Evolutionary conservation across 2,113 vertebrate species (phyloP).

Genomic region (Mellivora capensis): DNA sequence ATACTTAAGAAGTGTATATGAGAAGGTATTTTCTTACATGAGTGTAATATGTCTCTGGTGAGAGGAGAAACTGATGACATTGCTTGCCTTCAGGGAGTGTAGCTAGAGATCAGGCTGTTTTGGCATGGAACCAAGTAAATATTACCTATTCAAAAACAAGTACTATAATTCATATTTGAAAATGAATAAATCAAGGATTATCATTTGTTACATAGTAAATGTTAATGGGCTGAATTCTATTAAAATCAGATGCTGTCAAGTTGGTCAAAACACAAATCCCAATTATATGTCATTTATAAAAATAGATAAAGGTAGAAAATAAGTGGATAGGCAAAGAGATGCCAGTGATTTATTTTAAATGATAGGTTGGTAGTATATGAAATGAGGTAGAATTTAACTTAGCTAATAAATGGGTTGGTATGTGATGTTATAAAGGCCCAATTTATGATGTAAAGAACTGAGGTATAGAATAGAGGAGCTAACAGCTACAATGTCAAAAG

Average conservation of each 20-base stretch:
- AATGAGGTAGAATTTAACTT: conserved; percentile 10
- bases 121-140: background rate
- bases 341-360: background rate
- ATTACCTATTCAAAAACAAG: background rate
- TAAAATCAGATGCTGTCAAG: background rate
- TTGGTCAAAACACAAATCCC: conserved; percentile 16
- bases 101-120: background rate
- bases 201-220: background rate
- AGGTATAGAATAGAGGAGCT: background rate
- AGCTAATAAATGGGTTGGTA: background rate
- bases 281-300: background rate
- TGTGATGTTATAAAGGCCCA: background rate
- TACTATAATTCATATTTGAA: background rate
- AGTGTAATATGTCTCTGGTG: background rate
- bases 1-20: background rate
- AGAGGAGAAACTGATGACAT: background rate
- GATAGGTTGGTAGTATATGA: background rate
- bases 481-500: background rate
- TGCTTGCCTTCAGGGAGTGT: background rate
- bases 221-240: background rate
- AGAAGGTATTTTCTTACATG: background rate
- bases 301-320: background rate
- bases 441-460: background rate
- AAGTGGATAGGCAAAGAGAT: background rate
- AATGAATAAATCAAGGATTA: background rate